Evolutionary conservation across 2,888 invertebrate species (phyloP).

Genomic region (Petrophora chlorosata): DNA sequence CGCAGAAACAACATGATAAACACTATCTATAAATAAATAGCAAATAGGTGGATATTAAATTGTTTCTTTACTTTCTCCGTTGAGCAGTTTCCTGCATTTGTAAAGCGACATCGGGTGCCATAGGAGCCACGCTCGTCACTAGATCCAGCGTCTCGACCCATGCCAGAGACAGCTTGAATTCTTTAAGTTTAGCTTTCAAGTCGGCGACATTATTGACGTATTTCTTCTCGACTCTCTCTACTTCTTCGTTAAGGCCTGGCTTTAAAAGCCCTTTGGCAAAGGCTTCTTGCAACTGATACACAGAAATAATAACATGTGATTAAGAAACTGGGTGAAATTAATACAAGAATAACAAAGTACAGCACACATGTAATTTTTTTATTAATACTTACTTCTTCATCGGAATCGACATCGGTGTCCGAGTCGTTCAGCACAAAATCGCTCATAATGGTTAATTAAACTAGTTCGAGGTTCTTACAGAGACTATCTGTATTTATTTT

Average conservation of each 20-base stretch:
- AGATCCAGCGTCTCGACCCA: conserved; percentile 95
- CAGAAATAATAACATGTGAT: conserved; percentile 1
- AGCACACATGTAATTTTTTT: conserved; percentile 1
- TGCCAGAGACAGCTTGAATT: conserved; percentile 88
- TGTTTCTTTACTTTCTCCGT: conserved; percentile 84
- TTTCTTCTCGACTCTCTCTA: conserved; percentile 82
- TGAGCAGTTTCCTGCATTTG: conserved; percentile 90
- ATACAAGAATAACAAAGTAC: no score
- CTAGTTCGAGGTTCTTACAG: no score
- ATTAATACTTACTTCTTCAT: conserved; percentile 77
- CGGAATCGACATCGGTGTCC: conserved; percentile 82
- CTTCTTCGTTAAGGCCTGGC: conserved; percentile 91
- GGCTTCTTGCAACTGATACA: conserved; percentile 92
- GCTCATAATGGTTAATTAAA: conserved; percentile 49
- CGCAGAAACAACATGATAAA: no score
- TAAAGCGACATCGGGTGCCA: conserved; percentile 92
- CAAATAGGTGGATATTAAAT: no score
- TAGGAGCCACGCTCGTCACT: conserved; percentile 88
- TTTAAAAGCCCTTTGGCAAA: conserved; percentile 93
- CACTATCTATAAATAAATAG: no score
- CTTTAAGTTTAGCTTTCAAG: conserved; percentile 87
- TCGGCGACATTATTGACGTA: conserved; percentile 89
- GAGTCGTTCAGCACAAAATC: conserved; percentile 76
- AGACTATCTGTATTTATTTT: no score
- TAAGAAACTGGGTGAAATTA: no score